Evolutionary conservation across 2,888 invertebrate species (phyloP).

Genomic region (Orthosia gothica): DNA sequence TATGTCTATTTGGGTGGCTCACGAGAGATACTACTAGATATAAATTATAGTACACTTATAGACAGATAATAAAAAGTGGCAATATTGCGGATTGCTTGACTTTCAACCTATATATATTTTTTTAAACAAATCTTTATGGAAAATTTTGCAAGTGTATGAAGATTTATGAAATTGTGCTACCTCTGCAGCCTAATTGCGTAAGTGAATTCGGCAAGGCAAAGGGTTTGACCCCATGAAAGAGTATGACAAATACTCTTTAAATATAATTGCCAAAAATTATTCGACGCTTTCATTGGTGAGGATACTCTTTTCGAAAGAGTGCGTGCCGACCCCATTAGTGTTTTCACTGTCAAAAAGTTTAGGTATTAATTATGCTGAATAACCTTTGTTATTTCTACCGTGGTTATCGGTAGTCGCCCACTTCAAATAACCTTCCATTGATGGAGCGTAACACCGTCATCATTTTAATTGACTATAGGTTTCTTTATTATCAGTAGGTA

Average conservation of each 20-base stretch:
- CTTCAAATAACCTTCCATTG: background rate
- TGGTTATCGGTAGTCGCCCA: background rate
- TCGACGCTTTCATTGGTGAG: too few relatives aligned
- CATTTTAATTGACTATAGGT: conserved; percentile 9
- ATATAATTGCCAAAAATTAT: too few relatives aligned
- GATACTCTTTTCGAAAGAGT: too few relatives aligned
- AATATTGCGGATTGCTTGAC: background rate
- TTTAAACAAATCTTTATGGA: background rate
- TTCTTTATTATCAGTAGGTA: conserved; percentile 4
- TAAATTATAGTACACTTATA: conserved; percentile 8
- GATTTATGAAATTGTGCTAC: background rate
- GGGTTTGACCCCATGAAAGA: too few relatives aligned
- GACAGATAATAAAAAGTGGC: conserved; percentile 1
- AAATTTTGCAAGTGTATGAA: too few relatives aligned
- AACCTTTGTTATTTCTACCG: background rate
- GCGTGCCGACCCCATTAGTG: background rate
- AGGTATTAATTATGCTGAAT: background rate
- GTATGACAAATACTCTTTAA: too few relatives aligned
- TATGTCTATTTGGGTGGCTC: conserved; percentile 29
- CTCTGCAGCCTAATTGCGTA: too few relatives aligned
- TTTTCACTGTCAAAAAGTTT: background rate
- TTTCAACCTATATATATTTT: background rate
- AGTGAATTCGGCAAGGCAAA: too few relatives aligned
- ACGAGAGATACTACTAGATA: conserved; percentile 13
- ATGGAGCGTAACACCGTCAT: conserved; percentile 13